Evolutionary conservation across 53 echinoderm and acorn worm genomes (phyloP).

Genomic region (Zoroaster sp.): DNA sequence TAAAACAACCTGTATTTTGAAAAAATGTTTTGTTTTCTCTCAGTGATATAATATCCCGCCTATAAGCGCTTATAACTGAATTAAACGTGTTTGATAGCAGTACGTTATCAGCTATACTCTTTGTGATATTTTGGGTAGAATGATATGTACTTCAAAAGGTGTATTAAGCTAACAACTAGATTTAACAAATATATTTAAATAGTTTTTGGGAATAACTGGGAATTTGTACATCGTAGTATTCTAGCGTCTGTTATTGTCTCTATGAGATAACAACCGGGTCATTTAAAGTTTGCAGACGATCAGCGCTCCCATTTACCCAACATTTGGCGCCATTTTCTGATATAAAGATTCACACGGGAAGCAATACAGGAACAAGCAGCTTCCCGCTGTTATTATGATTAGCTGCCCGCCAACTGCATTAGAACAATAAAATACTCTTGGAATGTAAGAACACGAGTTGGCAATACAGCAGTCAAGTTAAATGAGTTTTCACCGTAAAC

Average conservation of each 20-base stretch:
- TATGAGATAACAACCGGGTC: background rate
- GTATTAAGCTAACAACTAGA: too few species aligned
- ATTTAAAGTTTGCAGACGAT: conserved; percentile 32
- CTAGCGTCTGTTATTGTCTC: background rate
- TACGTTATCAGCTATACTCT: too few species aligned
- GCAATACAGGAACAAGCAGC: conserved; percentile 1
- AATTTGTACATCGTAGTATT: background rate
- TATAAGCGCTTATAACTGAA: too few species aligned
- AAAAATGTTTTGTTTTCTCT: too few species aligned
- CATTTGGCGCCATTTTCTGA: conserved; percentile 19
- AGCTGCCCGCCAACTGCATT: background rate
- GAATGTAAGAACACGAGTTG: background rate
- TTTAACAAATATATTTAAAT: too few species aligned
- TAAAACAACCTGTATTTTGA: too few species aligned
- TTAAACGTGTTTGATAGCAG: too few species aligned
- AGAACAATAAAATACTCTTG: background rate
- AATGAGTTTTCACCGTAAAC: background rate
- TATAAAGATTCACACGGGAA: conserved; percentile 21
- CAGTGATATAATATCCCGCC: too few species aligned
- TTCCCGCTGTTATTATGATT: conserved; percentile 35
- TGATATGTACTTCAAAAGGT: too few species aligned
- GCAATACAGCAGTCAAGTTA: background rate
- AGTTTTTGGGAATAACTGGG: background rate
- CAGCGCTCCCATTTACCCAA: background rate
- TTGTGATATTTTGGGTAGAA: too few species aligned